Evolutionary conservation across 2,113 vertebrate genomes (phyloP).

Genomic region (Nansenia antarctica): DNA sequence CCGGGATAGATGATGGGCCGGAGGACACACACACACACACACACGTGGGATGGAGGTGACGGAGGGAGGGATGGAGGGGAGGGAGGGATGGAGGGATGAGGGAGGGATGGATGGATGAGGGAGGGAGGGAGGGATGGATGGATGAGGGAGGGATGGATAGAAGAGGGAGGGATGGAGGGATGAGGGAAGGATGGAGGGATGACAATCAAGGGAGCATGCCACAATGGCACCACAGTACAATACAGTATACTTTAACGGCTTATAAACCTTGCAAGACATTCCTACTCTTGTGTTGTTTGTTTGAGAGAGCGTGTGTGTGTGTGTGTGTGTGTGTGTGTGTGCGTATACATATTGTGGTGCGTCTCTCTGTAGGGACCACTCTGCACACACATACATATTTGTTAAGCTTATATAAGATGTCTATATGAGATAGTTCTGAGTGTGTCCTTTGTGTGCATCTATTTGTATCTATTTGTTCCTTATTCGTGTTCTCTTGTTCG

Average conservation of each 20-base stretch:
- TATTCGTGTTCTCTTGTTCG: no score
- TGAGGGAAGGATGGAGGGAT: not conserved
- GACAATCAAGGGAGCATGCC: not conserved
- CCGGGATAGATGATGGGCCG: not conserved
- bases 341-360: not conserved
- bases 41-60: not conserved
- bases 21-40: not conserved
- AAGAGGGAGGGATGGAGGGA: not conserved
- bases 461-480: not conserved
- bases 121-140: not conserved
- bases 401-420: not conserved
- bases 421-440: not conserved
- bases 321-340: no score
- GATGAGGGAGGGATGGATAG: not conserved
- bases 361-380: no score
- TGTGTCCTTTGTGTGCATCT: slow-evolving; percentile 2
- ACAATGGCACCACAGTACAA: not conserved
- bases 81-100: not conserved
- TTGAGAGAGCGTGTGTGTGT: no score
- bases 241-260: not conserved
- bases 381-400: no score
- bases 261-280: not conserved
- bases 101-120: not conserved
- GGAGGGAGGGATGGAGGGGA: slow-evolving; percentile 9
- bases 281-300: no score